Conservation (phyloP, 1,140 invertebrate species). For the Cydia pomonella region DNA sequence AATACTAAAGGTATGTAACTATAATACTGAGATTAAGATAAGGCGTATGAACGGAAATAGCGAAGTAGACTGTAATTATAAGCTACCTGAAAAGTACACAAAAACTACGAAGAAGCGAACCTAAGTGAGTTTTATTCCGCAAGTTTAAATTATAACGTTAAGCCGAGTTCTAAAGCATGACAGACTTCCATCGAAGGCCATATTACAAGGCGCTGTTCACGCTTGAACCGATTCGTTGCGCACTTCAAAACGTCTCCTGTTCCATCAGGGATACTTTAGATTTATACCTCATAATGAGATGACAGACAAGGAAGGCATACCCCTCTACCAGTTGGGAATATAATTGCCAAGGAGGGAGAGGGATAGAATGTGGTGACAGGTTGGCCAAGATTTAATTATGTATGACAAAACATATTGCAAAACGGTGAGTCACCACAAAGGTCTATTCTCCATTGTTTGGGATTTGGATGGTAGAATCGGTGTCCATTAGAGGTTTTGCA, state of each 20-base stretch:
- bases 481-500: slow-evolving; percentile 24
- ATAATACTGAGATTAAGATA: background rate
- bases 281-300: background rate
- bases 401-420: slow-evolving; percentile 27
- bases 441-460: slow-evolving; percentile 31
- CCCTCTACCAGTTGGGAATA: too few relatives aligned
- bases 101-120: background rate
- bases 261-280: slow-evolving; percentile 18
- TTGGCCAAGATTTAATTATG: slow-evolving; percentile 31
- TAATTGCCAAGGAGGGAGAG: too few relatives aligned
- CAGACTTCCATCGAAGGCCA: slow-evolving; percentile 7
- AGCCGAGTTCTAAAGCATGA: slow-evolving; percentile 7
- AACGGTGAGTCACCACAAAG: slow-evolving; percentile 25
- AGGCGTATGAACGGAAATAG: background rate
- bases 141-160: slow-evolving; percentile 13
- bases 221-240: slow-evolving; percentile 15
- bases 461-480: background rate
- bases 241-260: slow-evolving; percentile 13
- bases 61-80: background rate
- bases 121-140: background rate
- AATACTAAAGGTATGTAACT: background rate
- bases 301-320: too few relatives aligned
- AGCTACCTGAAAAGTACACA: background rate
- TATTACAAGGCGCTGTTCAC: slow-evolving; percentile 4
- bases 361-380: slow-evolving; percentile 11